Evolutionary conservation across 2,888 invertebrate genomes (phyloP).

Genomic region (Ophion slaviceki): DNA sequence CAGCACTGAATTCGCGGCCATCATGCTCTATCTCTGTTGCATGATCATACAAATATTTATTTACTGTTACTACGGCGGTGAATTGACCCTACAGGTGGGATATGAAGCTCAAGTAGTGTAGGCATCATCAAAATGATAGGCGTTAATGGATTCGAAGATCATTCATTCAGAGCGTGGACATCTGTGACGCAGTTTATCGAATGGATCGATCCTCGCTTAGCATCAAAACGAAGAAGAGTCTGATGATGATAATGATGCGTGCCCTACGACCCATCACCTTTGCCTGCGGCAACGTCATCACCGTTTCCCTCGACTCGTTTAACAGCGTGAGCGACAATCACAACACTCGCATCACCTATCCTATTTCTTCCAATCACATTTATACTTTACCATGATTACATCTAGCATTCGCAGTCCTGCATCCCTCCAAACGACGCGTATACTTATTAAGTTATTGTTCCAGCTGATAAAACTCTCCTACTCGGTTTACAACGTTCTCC

Average conservation of each 20-base stretch:
- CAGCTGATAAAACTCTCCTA: conserved; percentile 67
- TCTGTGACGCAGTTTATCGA: conserved; percentile 50
- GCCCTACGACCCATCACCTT: conserved; percentile 54
- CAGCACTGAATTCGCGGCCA: conserved; percentile 60
- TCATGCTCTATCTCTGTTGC: conserved; percentile 58
- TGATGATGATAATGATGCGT: conserved; percentile 57
- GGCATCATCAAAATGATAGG: not conserved
- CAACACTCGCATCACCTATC: not conserved
- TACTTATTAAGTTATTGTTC: not conserved
- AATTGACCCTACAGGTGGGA: conserved; percentile 57
- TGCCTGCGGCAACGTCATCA: conserved; percentile 43
- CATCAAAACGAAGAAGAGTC: conserved; percentile 30
- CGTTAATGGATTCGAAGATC: not conserved
- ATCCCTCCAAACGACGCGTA: not conserved
- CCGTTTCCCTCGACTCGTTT: conserved; percentile 54
- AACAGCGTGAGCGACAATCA: conserved; percentile 40
- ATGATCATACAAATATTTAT: conserved; percentile 72
- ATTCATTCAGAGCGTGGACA: conserved; percentile 46
- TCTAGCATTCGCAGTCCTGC: not conserved
- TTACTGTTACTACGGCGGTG: conserved; percentile 57
- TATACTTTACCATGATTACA: not conserved
- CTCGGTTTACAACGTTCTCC: conserved; percentile 68
- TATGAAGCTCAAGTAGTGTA: not conserved
- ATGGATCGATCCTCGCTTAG: conserved; percentile 50
- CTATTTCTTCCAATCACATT: not conserved